Percentiles rank a stretch among this genome's conserved stretches.
Conservation (phyloP, 1,140 invertebrate genomes). For the Dufourea novaeangliae region DNA sequence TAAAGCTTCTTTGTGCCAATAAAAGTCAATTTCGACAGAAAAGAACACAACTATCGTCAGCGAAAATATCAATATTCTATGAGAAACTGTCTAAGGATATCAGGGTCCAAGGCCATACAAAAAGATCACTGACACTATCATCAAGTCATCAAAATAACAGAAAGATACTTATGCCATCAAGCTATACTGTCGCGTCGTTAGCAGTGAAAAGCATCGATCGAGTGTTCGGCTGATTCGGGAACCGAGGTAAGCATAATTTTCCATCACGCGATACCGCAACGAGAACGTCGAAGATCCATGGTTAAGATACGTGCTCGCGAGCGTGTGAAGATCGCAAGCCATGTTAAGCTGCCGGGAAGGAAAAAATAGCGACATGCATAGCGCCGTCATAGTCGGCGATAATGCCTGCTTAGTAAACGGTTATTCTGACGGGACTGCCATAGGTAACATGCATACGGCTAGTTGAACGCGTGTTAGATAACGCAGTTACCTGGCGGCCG, state of each 20-base stretch:
- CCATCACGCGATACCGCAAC: slow-evolving; percentile 45
- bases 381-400: slow-evolving; percentile 59
- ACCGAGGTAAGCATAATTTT: slow-evolving; percentile 2
- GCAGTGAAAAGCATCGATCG: background rate
- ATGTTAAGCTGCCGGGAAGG: slow-evolving; percentile 51
- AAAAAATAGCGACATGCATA: slow-evolving; percentile 66
- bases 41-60: too few species aligned
- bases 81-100: too few species aligned
- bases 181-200: too few species aligned
- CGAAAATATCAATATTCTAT: too few species aligned
- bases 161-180: too few species aligned
- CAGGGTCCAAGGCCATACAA: too few species aligned
- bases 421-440: slow-evolving; percentile 49
- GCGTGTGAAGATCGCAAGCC: slow-evolving; percentile 54
- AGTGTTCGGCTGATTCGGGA: background rate
- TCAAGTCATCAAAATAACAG: too few species aligned
- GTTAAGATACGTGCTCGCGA: slow-evolving; percentile 37
- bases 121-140: too few species aligned
- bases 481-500: slow-evolving; percentile 30
- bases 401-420: slow-evolving; percentile 57
- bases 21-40: too few species aligned
- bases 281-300: slow-evolving; percentile 52
- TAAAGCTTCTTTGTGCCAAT: too few species aligned
- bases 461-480: slow-evolving; percentile 52
- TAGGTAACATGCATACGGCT: slow-evolving; percentile 44